A percentile compares a stretch with the other conserved stretches of the same genome.
These are phyloP conservation scores for Harlomillsia oculata DNA, from an alignment of 1,140 invertebrate species.

Conservation along the genomic window DNA sequence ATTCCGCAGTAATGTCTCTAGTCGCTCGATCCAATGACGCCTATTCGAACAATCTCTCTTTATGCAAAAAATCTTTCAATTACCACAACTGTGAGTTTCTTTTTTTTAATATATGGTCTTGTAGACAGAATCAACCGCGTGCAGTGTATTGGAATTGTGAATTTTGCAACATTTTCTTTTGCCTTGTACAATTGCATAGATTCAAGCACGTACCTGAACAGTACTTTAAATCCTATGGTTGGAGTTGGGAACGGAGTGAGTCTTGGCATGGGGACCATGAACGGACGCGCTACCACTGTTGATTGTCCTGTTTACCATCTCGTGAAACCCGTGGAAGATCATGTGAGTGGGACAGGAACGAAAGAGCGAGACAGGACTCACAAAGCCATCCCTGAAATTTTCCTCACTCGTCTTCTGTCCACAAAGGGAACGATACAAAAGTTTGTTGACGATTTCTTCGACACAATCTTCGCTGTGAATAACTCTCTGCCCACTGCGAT, in stretches of 20 bases:
- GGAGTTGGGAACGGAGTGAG: conserved; percentile 31
- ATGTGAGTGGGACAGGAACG: conserved; percentile 37
- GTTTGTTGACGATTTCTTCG: conserved; percentile 90
- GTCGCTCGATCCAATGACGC: conserved; percentile 78
- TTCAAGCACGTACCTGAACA: conserved; percentile 35
- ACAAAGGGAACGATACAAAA: conserved; percentile 94
- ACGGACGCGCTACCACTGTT: not conserved
- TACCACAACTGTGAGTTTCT: conserved; percentile 28
- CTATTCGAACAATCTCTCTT: conserved; percentile 50
- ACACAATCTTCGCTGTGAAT: conserved; percentile 77
- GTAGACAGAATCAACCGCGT: no score
- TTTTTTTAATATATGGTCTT: not conserved
- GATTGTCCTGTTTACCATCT: conserved; percentile 64
- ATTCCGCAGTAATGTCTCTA: conserved; percentile 86
- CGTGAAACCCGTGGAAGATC: conserved; percentile 70
- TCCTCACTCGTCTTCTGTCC: conserved; percentile 79
- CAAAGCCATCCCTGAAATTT: conserved; percentile 92
- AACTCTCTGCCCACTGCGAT: conserved; percentile 81
- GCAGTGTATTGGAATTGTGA: not conserved
- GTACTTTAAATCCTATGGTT: conserved; percentile 25
- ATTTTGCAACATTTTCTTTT: conserved; percentile 6
- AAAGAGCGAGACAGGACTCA: conserved; percentile 56
- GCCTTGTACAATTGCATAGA: conserved; percentile 19
- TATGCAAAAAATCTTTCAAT: conserved; percentile 64
- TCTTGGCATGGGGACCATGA: conserved; percentile 12